Evolutionary conservation across 2,113 vertebrate species (phyloP).

Genomic region (Azemiops feae): DNA sequence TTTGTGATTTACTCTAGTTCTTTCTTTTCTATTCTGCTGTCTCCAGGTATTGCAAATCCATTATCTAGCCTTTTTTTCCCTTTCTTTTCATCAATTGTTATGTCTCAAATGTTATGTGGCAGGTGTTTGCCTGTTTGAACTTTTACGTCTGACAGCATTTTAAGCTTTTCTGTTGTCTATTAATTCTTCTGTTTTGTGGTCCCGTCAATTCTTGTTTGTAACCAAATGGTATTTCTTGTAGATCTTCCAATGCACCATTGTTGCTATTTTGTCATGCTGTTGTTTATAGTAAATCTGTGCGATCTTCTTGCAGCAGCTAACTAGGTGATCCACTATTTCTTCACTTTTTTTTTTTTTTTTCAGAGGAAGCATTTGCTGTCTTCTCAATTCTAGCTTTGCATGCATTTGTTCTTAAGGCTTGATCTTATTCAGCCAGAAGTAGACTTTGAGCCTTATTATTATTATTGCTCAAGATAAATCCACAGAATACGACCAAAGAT

Average conservation of each 20-base stretch:
- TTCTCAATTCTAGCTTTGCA: background rate
- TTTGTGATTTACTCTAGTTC: background rate
- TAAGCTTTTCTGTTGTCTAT: background rate
- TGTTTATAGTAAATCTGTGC: background rate
- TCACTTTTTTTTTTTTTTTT: background rate
- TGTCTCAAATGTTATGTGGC: background rate
- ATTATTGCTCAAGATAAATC: background rate
- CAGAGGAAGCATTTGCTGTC: background rate
- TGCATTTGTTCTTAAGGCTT: background rate
- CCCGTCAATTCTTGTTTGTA: background rate
- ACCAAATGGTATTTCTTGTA: background rate
- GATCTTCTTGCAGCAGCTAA: background rate
- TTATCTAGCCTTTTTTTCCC: background rate
- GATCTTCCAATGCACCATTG: background rate
- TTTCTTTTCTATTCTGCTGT: background rate
- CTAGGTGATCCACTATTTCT: background rate
- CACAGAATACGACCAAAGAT: constrained; percentile 63
- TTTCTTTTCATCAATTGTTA: background rate
- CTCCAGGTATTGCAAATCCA: background rate
- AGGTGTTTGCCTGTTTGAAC: background rate
- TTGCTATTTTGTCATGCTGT: background rate
- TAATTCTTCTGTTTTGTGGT: background rate
- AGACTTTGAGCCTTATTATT: background rate
- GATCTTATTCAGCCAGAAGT: background rate
- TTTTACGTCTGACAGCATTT: background rate